A percentile compares a stretch with the other conserved stretches of the same genome.
Evolutionary conservation across 2,888 invertebrate genomes (phyloP).

Genomic region (Hofmannophila pseudospretella): DNA sequence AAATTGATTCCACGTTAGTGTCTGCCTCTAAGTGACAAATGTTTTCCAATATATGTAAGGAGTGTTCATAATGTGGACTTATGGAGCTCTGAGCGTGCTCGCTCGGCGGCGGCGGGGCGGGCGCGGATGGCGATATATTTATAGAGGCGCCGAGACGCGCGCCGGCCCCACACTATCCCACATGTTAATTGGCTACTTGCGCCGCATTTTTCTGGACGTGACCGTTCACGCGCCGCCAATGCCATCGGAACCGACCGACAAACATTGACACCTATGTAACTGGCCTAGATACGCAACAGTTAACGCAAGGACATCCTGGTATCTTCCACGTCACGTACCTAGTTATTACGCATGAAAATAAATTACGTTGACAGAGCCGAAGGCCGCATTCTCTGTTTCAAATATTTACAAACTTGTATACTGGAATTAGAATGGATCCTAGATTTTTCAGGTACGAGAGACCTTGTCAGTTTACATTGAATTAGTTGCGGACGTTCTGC

Average conservation of each 20-base stretch:
- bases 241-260: constrained; percentile 61
- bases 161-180: constrained; percentile 63
- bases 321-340: no score
- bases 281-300: constrained; percentile 49
- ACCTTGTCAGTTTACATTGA: no score
- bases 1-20: no score
- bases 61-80: not conserved
- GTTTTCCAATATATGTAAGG: not conserved
- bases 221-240: constrained; percentile 60
- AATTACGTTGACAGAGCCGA: constrained; percentile 28
- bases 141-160: constrained; percentile 65
- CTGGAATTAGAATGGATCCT: not conserved
- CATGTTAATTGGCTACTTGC: constrained; percentile 72
- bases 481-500: not conserved
- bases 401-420: not conserved
- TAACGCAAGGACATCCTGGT: constrained; percentile 39
- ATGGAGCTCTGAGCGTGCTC: not conserved
- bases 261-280: constrained; percentile 72
- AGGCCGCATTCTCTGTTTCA: not conserved
- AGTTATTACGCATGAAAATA: constrained; percentile 30
- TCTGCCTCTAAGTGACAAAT: no score
- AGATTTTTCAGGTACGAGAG: not conserved
- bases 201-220: constrained; percentile 68
- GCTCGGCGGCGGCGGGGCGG: constrained; percentile 27
- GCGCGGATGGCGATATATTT: constrained; percentile 47